Evolutionary conservation across 2,113 vertebrate species (phyloP), one percentile per base, ranked within the genome.

Genomic region (Malurus cyaneus): DNA sequence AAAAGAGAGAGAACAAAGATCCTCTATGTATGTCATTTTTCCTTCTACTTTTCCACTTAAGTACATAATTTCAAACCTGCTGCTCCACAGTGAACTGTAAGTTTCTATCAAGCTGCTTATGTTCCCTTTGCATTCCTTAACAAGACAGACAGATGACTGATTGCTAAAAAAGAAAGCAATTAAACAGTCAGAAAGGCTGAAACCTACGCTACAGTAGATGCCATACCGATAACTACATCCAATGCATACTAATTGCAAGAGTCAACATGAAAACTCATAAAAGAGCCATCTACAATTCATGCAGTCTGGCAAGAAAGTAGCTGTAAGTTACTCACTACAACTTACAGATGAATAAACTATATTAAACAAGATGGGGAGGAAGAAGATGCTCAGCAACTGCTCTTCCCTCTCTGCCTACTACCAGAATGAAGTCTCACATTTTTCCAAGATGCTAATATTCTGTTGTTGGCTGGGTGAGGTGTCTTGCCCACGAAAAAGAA

Each of bases 231-330:
- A 96, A 94, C 86, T 49, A 64, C 46, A 18, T 80, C 95, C 88
- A 67, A 69, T 1, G 54, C 91, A 94, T 83, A 80, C 93, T 93
- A 90, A 97, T 96, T 88, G 74, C 89, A 69, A 61, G 79, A 96
- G 80, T 53, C 89, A 47, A 86, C 91, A 94, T 3, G 25, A 84
- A 93, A 87, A 88, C 87, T 93, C 92, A 87, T 95, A 95, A 94
- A 96, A 95, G 62, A 86, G 82, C 71, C 82, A 95, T 94, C 83
- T 96, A 95, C 96, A 96, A 97, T 96, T 97, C 92, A 96, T 94
- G 89, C 77, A 73, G 52, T 78, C 93, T 94, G 80, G 86, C 92
- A 95, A 95, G 85, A 57, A 76, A 59, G 80, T 46, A 67, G 64
- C 88, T 86, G 28, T 53, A 70, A 88, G 94, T 86, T 91, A 79